These are phyloP conservation scores for Trissolcus japonicus DNA, from an alignment of 2,888 invertebrate genomes.

Conservation along the genomic window DNA sequence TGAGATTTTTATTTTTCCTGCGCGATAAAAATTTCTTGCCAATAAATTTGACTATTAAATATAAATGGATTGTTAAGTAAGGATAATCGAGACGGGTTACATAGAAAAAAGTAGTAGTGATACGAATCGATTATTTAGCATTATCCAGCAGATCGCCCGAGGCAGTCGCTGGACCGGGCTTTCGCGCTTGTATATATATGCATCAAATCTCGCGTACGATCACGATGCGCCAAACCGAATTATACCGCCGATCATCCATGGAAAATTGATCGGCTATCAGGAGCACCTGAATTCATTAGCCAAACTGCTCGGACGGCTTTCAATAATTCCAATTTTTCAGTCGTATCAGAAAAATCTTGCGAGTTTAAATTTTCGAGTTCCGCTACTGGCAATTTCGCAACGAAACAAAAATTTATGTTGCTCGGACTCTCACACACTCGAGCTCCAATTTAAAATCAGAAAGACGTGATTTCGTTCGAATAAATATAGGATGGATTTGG, in stretches of 20 bases:
- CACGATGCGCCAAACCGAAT: constrained; percentile 65
- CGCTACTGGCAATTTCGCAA: constrained; percentile 8
- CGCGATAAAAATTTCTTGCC: no score
- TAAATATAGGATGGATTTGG: no score
- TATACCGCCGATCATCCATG: constrained; percentile 56
- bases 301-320: constrained; percentile 19
- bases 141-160: constrained; percentile 21
- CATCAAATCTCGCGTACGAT: constrained; percentile 67
- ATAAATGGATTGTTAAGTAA: constrained; percentile 42
- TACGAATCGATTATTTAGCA: constrained; percentile 37
- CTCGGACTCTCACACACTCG: no score
- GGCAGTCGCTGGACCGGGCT: constrained; percentile 17
- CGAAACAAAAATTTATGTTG: no score
- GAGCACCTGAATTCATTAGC: constrained; percentile 36
- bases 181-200: constrained; percentile 11
- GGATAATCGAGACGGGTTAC: constrained; percentile 19
- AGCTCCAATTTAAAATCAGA: no score
- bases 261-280: constrained; percentile 39
- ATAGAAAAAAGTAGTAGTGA: constrained; percentile 29
- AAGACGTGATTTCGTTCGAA: no score
- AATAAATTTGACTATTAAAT: constrained; percentile 27
- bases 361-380: constrained; percentile 1
- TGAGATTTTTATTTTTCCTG: no score
- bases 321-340: constrained; percentile 16
- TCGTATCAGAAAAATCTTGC: constrained; percentile 1